Base-by-base conservation (phyloP, 2,888 invertebrate genomes). In the Lasioglossum malachurum region DNA sequence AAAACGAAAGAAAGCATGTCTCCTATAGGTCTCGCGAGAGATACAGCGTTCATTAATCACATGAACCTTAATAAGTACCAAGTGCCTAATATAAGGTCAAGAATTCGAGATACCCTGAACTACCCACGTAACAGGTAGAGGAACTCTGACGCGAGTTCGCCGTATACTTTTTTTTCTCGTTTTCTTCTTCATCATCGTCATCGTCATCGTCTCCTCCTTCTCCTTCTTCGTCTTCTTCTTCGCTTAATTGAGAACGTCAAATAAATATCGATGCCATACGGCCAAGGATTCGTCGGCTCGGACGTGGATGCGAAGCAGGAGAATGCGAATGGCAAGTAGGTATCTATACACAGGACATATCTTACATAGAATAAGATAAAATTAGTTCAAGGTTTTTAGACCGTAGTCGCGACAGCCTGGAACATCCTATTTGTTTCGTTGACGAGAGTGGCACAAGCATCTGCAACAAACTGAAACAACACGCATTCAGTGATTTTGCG, bases 271-370 rank as follows among this genome's bases (percentile, higher is more conserved):
- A 82, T 89, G 86, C 82, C 91, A 83, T 87, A 83, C 84, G 89
- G 86, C 84, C 82, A 82, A 76, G 88, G 86, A 85, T 87, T 91
- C 90, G 91, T 88, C 89, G 91, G 89, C 87, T 90, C 90, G 87
- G 85, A 89, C 89, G 87, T 86, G 87, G 86, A 91, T 87, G 89
- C 86, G 87, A 90, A 90, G 90, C 90, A 80, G 88, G 81, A 92
- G 87, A 90, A 85, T 87, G 87, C 89, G 88, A 91, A 87, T 90
- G 89, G 89, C 88, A 86, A 90, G 81, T 89, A 88, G 87, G 88
- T 91, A 82, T 94, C 92, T 94, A 93, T 94, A 94, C 94, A 94
- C 92, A 92, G 93, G 92, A 92, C 92, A 90, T 94, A 93, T 94
- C 90, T 93, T 94, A 94, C 93, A 94, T 92, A 92, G 90, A 93